These are phyloP conservation scores for Ametastegia equiseti DNA, from an alignment of 2,888 invertebrate species.

Conservation along the genomic window DNA sequence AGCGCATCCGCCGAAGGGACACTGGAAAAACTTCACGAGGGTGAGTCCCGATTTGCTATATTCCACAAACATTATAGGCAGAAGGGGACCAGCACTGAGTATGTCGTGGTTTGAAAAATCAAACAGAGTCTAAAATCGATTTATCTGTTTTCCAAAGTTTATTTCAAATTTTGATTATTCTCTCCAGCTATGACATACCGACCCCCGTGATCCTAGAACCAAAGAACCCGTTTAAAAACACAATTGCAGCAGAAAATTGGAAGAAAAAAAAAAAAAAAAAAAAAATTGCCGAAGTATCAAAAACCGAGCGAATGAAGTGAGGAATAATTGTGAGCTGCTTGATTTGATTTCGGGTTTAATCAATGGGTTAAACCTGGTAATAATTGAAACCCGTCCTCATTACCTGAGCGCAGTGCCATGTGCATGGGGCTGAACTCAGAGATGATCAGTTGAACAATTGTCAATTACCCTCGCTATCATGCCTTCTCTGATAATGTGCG, in stretches of 20 bases:
- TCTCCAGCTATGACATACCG: too few relatives aligned
- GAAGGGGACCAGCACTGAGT: too few relatives aligned
- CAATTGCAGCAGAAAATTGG: background rate
- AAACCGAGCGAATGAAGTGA: background rate
- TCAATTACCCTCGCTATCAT: conserved; percentile 16
- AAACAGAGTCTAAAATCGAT: too few relatives aligned
- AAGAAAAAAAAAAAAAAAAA: background rate
- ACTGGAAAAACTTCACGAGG: conserved; percentile 73
- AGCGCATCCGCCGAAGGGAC: conserved; percentile 68
- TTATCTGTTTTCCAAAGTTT: too few relatives aligned
- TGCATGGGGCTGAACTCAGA: background rate
- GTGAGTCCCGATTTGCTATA: conserved; percentile 60
- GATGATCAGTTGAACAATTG: conserved; percentile 9
- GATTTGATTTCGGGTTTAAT: background rate
- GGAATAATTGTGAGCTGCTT: background rate
- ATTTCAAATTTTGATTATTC: too few relatives aligned
- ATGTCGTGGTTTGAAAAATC: too few relatives aligned
- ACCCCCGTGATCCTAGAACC: too few relatives aligned
- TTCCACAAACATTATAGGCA: background rate
- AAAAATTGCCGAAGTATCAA: background rate
- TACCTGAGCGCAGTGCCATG: background rate
- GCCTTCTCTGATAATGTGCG: background rate
- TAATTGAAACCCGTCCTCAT: conserved; percentile 15
- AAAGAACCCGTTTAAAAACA: too few relatives aligned
- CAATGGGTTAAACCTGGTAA: background rate